Evolutionary conservation across 2,113 vertebrate genomes (phyloP).

Genomic region (Chaenocephalus aceratus): DNA sequence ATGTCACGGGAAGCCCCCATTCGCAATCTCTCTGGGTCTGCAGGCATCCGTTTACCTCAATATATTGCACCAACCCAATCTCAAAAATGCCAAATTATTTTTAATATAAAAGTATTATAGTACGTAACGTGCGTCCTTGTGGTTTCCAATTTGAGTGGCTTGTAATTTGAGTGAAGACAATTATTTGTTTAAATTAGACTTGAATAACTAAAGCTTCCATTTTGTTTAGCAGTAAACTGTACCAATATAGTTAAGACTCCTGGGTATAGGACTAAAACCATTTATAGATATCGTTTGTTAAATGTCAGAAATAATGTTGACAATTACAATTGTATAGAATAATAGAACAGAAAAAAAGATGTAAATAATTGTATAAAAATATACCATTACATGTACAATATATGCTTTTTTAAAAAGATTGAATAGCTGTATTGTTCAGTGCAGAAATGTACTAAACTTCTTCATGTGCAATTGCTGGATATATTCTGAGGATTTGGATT

Average conservation of each 20-base stretch:
- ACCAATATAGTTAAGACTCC: not conserved
- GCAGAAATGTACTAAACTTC: not conserved
- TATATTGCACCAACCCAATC: not conserved
- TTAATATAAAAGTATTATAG: not conserved
- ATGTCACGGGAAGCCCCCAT: slow-evolving; percentile 26
- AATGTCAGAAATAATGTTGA: too few relatives aligned
- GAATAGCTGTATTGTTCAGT: not conserved
- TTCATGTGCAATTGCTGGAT: too few relatives aligned
- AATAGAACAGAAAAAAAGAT: too few relatives aligned
- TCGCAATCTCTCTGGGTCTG: not conserved
- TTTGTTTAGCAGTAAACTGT: not conserved
- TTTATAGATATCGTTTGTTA: not conserved
- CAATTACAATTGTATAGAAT: not conserved
- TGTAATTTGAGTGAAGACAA: too few relatives aligned
- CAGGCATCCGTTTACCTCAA: not conserved
- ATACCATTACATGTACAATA: not conserved
- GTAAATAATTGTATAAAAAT: not conserved
- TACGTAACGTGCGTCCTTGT: not conserved
- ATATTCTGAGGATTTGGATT: too few relatives aligned
- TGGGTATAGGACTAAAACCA: not conserved
- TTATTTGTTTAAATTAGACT: too few relatives aligned
- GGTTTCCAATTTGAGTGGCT: not conserved
- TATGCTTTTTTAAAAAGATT: too few relatives aligned
- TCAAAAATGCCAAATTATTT: not conserved
- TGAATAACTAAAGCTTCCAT: not conserved